Evolutionary conservation across 37 sponge, comb jelly and placozoan species (phyloP).

Genomic region (Spongilla lacustris): DNA sequence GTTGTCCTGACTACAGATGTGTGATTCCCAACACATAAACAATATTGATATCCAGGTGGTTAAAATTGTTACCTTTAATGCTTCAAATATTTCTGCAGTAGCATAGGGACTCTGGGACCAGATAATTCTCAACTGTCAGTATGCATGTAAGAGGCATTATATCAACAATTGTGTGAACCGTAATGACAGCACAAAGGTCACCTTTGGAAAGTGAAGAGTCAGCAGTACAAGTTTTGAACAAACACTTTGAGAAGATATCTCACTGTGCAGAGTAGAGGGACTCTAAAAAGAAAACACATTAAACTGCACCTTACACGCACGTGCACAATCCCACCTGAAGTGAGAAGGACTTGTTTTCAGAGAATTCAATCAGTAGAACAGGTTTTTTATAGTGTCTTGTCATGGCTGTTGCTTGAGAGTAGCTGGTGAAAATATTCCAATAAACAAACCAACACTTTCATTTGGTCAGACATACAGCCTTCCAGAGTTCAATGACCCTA

Average conservation of each 20-base stretch:
- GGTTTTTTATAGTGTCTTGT: slow-evolving; percentile 82
- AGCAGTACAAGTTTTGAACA: slow-evolving; percentile 87
- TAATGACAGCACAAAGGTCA: slow-evolving; percentile 15
- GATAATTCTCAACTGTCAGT: slow-evolving; percentile 72
- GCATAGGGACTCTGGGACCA: slow-evolving; percentile 90
- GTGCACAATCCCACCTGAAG: slow-evolving; percentile 83
- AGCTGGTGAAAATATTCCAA: slow-evolving; percentile 51
- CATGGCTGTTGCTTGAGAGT: slow-evolving; percentile 92
- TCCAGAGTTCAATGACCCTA: slow-evolving; percentile 92
- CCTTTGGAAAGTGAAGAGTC: slow-evolving; percentile 95
- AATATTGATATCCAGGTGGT: background rate
- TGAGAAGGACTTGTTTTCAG: slow-evolving; percentile 81
- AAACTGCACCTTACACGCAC: background rate
- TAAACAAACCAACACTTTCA: background rate
- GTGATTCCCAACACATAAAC: background rate
- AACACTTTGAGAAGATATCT: slow-evolving; percentile 75
- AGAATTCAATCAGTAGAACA: slow-evolving; percentile 93
- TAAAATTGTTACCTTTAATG: slow-evolving; percentile 69
- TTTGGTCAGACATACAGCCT: slow-evolving; percentile 68
- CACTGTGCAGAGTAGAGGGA: slow-evolving; percentile 43
- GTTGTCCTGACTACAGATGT: slow-evolving; percentile 45
- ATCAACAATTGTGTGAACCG: background rate
- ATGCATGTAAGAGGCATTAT: background rate
- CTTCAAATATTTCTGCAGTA: slow-evolving; percentile 88
- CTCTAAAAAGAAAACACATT: slow-evolving; percentile 32